Evolutionary conservation across 2,113 vertebrate species (phyloP).

Genomic region (Acanthisitta chloris): DNA sequence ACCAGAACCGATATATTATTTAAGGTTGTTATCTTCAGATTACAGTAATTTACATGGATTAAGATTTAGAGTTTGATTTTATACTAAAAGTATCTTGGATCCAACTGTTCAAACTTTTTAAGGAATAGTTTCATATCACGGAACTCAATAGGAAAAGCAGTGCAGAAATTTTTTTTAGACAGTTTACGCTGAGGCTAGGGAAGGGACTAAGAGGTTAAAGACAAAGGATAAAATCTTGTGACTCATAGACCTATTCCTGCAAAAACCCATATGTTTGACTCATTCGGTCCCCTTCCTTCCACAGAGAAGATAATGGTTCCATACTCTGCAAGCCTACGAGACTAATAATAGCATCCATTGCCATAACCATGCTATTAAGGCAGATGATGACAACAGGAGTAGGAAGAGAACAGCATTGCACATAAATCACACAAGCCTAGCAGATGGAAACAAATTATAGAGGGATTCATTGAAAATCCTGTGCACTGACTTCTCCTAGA

Average conservation of each 20-base stretch:
- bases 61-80: background rate
- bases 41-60: background rate
- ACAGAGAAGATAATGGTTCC: conserved; percentile 26
- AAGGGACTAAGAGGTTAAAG: conserved; percentile 18
- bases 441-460: background rate
- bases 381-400: conserved; percentile 52
- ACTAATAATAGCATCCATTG: conserved; percentile 54
- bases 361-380: conserved; percentile 52
- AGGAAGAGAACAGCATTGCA: conserved; percentile 22
- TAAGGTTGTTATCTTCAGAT: background rate
- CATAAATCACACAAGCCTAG: conserved; percentile 47
- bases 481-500: background rate
- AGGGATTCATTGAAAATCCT: background rate
- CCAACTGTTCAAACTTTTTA: background rate
- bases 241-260: background rate
- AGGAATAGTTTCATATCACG: background rate
- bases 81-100: background rate
- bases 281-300: conserved; percentile 27
- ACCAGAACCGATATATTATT: background rate
- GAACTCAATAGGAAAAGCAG: background rate
- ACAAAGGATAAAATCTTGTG: background rate
- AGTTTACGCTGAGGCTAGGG: background rate
- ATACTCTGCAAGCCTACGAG: conserved; percentile 32
- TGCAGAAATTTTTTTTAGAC: background rate
- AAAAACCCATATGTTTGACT: conserved; percentile 43